Percentiles rank a stretch among this genome's conserved stretches.
These are phyloP conservation scores for Nebria brevicollis DNA, from an alignment of 2,888 invertebrate genomes.

Conservation along the genomic window DNA sequence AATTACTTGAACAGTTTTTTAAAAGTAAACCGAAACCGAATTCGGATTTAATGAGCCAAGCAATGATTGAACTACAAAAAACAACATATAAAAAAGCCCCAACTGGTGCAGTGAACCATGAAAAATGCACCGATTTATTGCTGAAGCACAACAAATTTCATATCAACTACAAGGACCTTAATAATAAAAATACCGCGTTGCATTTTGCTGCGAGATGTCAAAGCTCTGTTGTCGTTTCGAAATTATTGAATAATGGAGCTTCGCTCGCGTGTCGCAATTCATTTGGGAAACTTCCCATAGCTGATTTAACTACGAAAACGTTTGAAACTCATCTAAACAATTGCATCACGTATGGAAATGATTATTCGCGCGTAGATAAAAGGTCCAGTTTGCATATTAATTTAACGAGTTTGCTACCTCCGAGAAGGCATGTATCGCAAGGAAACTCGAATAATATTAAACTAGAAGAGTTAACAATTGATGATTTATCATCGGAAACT, in stretches of 20 bases:
- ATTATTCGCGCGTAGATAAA: conserved; percentile 51
- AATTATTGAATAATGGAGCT: conserved; percentile 75
- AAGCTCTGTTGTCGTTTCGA: conserved; percentile 70
- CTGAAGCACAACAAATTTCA: conserved; percentile 67
- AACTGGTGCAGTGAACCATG: conserved; percentile 64
- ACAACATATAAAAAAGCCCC: conserved; percentile 63
- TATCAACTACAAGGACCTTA: conserved; percentile 58
- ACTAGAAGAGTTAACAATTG: conserved; percentile 60
- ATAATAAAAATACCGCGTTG: conserved; percentile 60
- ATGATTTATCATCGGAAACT: conserved; percentile 74
- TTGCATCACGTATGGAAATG: conserved; percentile 75
- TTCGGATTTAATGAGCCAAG: conserved; percentile 17
- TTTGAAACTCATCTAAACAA: conserved; percentile 78
- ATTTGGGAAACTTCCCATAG: conserved; percentile 75
- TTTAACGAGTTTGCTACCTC: conserved; percentile 76
- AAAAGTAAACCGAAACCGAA: conserved; percentile 47
- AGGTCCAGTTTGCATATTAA: conserved; percentile 64
- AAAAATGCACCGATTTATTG: conserved; percentile 72
- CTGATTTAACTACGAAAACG: conserved; percentile 76
- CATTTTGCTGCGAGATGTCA: conserved; percentile 81
- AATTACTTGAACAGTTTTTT: conserved; percentile 67
- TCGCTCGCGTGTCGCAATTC: conserved; percentile 76
- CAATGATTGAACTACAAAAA: conserved; percentile 48
- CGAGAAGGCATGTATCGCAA: conserved; percentile 50
- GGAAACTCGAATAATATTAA: conserved; percentile 35